Conservation (phyloP, 2,113 vertebrate species). For the Podarcis raffonei region DNA sequence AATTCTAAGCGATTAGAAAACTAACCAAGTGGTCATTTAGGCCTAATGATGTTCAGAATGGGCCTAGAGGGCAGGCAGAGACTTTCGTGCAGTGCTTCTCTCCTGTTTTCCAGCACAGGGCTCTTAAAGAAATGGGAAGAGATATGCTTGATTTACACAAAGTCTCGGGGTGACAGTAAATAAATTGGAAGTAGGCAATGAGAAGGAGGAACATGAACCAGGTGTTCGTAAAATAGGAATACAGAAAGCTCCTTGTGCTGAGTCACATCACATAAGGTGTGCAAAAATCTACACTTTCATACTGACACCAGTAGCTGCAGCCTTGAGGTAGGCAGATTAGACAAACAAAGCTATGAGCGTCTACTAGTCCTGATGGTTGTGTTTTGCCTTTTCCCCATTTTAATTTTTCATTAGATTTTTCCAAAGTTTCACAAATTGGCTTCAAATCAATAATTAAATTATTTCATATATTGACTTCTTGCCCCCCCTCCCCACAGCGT, state of each 20-base stretch:
- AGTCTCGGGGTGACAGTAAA: background rate
- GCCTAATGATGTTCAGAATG: constrained; percentile 17
- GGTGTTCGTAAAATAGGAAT: background rate
- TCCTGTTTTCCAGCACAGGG: background rate
- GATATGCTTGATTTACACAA: constrained; percentile 2
- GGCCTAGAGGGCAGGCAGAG: background rate
- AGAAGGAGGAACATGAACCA: background rate
- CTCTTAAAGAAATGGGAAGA: constrained; percentile 28
- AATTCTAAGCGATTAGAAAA: constrained; percentile 49
- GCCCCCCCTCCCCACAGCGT: no score
- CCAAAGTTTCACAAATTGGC: no score
- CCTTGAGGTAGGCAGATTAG: no score
- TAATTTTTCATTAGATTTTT: no score
- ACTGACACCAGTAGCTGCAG: no score
- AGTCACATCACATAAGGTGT: background rate
- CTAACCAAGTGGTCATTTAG: constrained; percentile 35
- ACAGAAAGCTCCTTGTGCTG: no score
- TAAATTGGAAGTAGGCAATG: background rate
- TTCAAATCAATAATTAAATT: no score
- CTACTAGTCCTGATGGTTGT: no score
- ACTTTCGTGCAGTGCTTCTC: constrained; percentile 24
- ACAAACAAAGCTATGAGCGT: no score
- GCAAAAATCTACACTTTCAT: background rate
- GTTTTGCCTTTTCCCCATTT: no score
- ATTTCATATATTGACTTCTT: no score